phyloP scores from a whole-genome alignment of 2,797 vertebrate genomes.

The Manis javanica region DNA sequence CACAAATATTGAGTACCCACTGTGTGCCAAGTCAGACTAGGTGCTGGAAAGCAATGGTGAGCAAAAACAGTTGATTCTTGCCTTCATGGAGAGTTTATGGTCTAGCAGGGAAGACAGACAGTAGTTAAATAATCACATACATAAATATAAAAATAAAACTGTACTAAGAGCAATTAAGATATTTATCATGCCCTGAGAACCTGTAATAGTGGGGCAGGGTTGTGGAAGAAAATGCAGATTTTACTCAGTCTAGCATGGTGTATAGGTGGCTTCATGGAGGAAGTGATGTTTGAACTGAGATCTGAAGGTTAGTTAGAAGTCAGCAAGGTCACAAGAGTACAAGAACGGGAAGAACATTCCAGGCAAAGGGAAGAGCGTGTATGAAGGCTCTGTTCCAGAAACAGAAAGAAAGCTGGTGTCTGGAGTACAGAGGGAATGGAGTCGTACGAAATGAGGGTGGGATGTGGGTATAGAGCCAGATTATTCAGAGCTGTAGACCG shows the following conservation, averaged over 20 bases:
- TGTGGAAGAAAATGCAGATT: not conserved
- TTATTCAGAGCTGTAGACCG: not conserved
- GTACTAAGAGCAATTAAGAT: not conserved
- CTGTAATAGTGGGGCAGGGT: not conserved
- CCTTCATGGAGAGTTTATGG: not conserved
- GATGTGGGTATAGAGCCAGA: not conserved
- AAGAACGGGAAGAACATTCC: not conserved
- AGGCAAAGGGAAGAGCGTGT: not conserved
- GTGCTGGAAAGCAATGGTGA: not conserved
- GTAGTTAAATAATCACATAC: conserved; percentile 24
- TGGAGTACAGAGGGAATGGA: not conserved
- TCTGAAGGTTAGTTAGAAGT: not conserved
- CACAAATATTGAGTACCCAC: conserved; percentile 4
- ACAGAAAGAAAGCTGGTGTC: not conserved
- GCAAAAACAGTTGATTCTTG: not conserved
- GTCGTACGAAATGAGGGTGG: not conserved
- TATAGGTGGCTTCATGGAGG: not conserved
- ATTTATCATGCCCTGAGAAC: not conserved
- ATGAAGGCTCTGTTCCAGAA: conserved; percentile 18
- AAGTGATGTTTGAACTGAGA: conserved; percentile 29
- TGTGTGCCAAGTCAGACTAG: not conserved
- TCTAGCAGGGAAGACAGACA: not conserved
- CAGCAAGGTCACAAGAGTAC: not conserved
- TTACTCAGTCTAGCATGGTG: not conserved
- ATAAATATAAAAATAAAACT: conserved; percentile 41